Conservation (phyloP, 1,140 invertebrate genomes). For the Agrypnia vestita region DNA sequence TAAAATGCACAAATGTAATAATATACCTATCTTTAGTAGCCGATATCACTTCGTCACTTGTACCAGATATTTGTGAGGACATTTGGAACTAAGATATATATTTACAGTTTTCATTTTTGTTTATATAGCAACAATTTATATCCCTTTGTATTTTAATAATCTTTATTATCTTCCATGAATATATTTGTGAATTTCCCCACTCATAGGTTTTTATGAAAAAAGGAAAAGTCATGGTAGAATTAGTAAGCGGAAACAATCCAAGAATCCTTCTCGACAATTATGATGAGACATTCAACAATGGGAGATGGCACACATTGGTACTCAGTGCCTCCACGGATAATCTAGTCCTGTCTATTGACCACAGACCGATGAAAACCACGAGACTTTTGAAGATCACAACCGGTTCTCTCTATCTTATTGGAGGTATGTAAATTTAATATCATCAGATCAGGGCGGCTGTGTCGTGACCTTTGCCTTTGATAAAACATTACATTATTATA, state of each 20-base stretch:
- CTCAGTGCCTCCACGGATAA: slow-evolving; percentile 83
- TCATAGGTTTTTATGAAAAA: slow-evolving; percentile 82
- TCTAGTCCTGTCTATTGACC: slow-evolving; percentile 84
- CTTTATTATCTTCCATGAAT: no score
- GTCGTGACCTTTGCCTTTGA: no score
- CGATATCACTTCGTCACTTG: no score
- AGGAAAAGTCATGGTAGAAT: slow-evolving; percentile 88
- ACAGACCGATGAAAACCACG: slow-evolving; percentile 85
- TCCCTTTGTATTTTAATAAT: no score
- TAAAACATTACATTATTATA: no score
- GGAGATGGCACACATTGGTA: slow-evolving; percentile 89
- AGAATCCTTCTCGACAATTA: slow-evolving; percentile 84
- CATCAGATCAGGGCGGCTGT: no score
- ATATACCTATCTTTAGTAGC: no score
- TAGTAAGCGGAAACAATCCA: slow-evolving; percentile 79
- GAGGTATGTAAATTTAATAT: slow-evolving; percentile 69
- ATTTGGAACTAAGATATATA: no score
- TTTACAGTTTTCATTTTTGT: no score
- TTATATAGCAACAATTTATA: no score
- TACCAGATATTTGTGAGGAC: no score
- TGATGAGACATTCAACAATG: slow-evolving; percentile 89
- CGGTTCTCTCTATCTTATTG: slow-evolving; percentile 84
- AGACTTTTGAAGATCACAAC: slow-evolving; percentile 84
- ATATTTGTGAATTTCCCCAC: slow-evolving; percentile 49
- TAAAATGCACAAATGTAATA: no score